These are phyloP conservation scores for Drosophila prostipennis DNA, from an alignment of 2,888 invertebrate genomes.

Conservation along the genomic window DNA sequence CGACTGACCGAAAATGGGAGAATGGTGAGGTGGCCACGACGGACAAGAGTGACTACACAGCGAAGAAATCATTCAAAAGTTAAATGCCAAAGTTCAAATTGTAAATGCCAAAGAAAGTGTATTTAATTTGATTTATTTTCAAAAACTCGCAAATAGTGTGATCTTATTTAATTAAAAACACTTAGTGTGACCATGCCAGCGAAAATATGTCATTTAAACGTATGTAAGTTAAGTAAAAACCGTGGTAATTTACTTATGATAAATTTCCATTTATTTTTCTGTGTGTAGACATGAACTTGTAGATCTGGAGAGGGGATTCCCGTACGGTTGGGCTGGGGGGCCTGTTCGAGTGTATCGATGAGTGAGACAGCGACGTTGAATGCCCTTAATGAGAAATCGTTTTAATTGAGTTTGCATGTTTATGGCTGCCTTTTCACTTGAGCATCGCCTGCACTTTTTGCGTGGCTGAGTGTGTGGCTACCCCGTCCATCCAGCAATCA, in stretches of 20 bases:
- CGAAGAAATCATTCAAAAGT: background rate
- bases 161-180: background rate
- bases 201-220: background rate
- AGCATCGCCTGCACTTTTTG: constrained; percentile 52
- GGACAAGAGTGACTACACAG: constrained; percentile 6
- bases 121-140: too few species aligned
- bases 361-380: constrained; percentile 61
- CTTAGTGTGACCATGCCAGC: background rate
- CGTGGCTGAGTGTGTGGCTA: constrained; percentile 11
- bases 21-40: background rate
- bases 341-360: constrained; percentile 57
- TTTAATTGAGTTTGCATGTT: constrained; percentile 81
- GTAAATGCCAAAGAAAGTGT: too few species aligned
- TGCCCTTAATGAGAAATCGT: constrained; percentile 76
- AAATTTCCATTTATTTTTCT: background rate
- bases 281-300: background rate
- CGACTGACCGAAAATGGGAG: constrained; percentile 2
- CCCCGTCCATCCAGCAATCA: constrained; percentile 53
- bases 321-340: background rate
- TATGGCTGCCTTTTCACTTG: constrained; percentile 75
- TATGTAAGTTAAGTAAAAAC: too few species aligned
- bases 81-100: too few species aligned
- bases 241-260: background rate
- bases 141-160: too few species aligned
- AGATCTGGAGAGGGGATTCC: constrained; percentile 1